Evolutionary conservation across 2,888 invertebrate genomes (phyloP).

Genomic region (Gymnocheta viridis): DNA sequence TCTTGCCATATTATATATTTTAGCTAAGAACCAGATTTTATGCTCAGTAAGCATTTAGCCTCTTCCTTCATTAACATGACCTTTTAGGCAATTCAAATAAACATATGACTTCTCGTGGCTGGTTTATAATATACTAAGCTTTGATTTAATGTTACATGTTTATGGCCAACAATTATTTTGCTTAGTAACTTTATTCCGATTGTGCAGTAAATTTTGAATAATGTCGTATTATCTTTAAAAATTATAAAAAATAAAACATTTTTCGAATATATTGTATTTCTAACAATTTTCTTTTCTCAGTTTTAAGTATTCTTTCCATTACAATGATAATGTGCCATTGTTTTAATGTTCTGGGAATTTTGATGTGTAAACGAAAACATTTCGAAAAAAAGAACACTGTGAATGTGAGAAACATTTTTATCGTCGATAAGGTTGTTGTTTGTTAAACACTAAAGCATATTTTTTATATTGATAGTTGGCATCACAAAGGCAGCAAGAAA

Average conservation of each 20-base stretch:
- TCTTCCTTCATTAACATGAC: no score
- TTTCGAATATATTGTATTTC: neutral
- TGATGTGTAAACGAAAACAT: constrained; percentile 6
- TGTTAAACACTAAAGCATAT: neutral
- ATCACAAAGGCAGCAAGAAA: neutral
- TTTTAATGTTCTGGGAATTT: constrained; percentile 34
- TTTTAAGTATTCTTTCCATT: neutral
- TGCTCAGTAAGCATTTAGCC: no score
- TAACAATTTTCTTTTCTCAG: constrained; percentile 15
- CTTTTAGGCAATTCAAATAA: no score
- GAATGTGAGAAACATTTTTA: neutral
- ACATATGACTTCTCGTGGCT: no score
- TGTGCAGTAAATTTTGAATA: neutral
- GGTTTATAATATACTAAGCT: no score
- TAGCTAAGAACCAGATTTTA: no score
- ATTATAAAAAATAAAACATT: neutral
- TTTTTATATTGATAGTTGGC: constrained; percentile 51
- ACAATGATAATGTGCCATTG: constrained; percentile 6
- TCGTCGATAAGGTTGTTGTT: neutral
- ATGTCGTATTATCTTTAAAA: neutral
- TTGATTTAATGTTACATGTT: no score
- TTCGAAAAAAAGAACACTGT: neutral
- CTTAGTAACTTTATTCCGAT: neutral
- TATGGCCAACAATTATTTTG: neutral
- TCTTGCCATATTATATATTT: no score